Conservation (phyloP, 2,797 vertebrate species). For the Cercopithecus hamlyni region DNA sequence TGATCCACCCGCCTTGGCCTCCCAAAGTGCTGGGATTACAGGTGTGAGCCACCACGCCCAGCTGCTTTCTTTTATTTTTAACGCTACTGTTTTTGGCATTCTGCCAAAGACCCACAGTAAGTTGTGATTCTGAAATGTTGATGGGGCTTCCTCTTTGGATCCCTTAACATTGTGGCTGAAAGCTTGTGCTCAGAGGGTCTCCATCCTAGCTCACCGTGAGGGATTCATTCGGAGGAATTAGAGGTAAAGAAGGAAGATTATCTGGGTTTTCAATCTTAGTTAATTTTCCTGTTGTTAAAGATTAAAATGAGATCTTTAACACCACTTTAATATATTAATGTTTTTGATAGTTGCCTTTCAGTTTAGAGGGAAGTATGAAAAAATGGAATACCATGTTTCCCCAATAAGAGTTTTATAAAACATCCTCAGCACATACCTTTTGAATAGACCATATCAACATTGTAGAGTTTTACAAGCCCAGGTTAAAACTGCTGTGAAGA, state of each 20-base stretch:
- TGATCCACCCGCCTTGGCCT: too few relatives aligned
- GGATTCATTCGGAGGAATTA: not conserved
- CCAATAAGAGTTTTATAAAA: slow-evolving; percentile 54
- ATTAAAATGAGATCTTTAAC: slow-evolving; percentile 74
- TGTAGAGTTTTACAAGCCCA: slow-evolving; percentile 75
- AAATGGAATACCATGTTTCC: slow-evolving; percentile 73
- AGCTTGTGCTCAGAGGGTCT: not conserved
- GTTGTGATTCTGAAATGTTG: slow-evolving; percentile 24
- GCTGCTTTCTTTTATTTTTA: slow-evolving; percentile 8
- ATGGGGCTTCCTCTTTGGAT: not conserved
- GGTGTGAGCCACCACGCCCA: too few relatives aligned
- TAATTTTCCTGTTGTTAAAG: slow-evolving; percentile 65
- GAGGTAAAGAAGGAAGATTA: slow-evolving; percentile 49
- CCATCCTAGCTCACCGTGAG: not conserved
- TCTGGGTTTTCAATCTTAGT: slow-evolving; percentile 69
- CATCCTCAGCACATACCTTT: slow-evolving; percentile 56
- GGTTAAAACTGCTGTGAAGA: slow-evolving; percentile 75
- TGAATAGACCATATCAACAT: slow-evolving; percentile 72
- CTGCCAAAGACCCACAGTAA: slow-evolving; percentile 14
- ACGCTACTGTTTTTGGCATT: not conserved
- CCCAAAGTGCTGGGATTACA: too few relatives aligned
- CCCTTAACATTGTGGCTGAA: not conserved
- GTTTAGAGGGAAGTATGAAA: slow-evolving; percentile 66
- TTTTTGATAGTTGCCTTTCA: slow-evolving; percentile 70
- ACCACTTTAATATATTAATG: slow-evolving; percentile 44